These are phyloP conservation scores for Epinephelus moara DNA, from an alignment of 2,113 vertebrate species.

Conservation along the genomic window DNA sequence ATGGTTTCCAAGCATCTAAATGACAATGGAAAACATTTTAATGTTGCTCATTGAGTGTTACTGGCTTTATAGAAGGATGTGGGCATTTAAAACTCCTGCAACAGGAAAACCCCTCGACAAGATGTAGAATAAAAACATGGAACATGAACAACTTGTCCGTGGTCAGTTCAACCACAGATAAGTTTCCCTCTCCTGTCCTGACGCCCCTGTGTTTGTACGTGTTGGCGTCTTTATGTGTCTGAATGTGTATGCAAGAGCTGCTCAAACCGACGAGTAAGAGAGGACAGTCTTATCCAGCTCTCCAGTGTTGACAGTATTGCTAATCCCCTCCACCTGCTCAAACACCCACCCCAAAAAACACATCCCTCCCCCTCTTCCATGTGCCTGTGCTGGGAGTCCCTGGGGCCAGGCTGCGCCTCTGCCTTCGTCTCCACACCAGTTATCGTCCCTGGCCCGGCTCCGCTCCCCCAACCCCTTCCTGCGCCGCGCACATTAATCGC, in stretches of 20 bases:
- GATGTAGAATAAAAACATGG: slow-evolving; percentile 14
- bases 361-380: slow-evolving; percentile 81
- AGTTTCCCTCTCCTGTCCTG: slow-evolving; percentile 40
- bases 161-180: slow-evolving; percentile 38
- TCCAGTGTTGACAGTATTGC: slow-evolving; percentile 94
- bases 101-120: neutral
- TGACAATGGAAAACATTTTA: neutral
- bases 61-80: neutral
- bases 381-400: slow-evolving; percentile 77
- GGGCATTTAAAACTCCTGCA: slow-evolving; percentile 5
- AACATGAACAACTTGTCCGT: slow-evolving; percentile 22
- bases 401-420: slow-evolving; percentile 73
- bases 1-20: neutral
- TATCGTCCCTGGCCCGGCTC: slow-evolving; percentile 80
- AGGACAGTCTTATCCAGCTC: slow-evolving; percentile 86
- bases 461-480: slow-evolving; percentile 73
- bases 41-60: neutral
- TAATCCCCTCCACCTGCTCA: slow-evolving; percentile 99
- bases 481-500: slow-evolving; percentile 82
- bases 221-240: slow-evolving; percentile 65
- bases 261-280: slow-evolving; percentile 79
- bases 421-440: slow-evolving; percentile 80
- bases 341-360: slow-evolving; percentile 87
- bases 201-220: slow-evolving; percentile 51
- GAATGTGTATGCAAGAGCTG: slow-evolving; percentile 77